Evolutionary conservation across 2,113 vertebrate genomes (phyloP).

Genomic region (Indri indri): DNA sequence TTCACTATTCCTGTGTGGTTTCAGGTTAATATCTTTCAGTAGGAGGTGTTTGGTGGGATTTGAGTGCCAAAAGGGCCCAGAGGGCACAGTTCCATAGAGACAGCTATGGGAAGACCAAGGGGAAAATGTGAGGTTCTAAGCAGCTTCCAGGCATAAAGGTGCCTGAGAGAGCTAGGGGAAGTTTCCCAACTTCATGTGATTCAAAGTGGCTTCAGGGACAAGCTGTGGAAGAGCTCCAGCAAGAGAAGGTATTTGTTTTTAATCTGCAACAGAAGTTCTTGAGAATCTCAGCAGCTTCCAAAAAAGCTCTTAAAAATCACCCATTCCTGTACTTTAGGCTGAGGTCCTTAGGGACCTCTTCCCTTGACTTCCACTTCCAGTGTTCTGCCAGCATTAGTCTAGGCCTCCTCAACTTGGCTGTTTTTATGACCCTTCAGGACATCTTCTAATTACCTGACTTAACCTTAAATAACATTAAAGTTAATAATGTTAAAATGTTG

Average conservation of each 20-base stretch:
- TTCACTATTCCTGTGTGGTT: background rate
- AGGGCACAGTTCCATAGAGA: background rate
- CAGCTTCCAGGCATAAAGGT: background rate
- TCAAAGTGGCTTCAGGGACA: background rate
- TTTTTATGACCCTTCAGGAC: background rate
- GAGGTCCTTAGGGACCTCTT: too few relatives aligned
- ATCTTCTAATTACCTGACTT: background rate
- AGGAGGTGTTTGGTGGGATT: background rate
- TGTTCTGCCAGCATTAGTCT: background rate
- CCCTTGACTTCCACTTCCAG: too few relatives aligned
- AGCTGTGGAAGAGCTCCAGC: background rate
- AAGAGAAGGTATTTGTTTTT: background rate
- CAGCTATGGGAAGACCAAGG: background rate
- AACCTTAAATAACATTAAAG: background rate
- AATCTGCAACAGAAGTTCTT: background rate
- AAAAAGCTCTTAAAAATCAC: background rate
- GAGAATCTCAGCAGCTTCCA: background rate
- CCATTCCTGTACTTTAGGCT: background rate
- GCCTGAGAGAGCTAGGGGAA: background rate
- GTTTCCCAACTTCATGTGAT: background rate
- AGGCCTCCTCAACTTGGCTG: background rate
- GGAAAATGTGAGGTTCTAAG: background rate
- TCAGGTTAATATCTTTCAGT: background rate
- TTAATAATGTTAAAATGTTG: background rate
- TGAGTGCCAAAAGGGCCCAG: background rate